Base-by-base conservation (phyloP, 2,888 invertebrate genomes). In the Barypeithes pellucidus region DNA sequence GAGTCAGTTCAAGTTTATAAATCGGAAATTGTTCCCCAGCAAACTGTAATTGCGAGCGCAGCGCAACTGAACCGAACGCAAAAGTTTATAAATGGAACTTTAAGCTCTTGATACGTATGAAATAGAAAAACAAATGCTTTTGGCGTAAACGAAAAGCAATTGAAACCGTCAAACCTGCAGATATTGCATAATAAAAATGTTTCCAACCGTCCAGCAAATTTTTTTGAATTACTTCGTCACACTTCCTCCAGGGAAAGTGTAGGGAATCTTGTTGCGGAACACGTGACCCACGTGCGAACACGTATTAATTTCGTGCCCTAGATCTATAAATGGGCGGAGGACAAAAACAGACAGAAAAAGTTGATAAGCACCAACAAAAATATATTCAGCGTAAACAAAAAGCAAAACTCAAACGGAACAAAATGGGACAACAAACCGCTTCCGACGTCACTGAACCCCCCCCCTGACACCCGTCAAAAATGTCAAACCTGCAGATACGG, bases 131-230 rank as follows among this genome's bases (percentile, higher is more conserved):
- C n/a, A n/a, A n/a, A n/a, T n/a, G n/a, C n/a, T n/a, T n/a, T n/a
- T n/a, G n/a, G n/a, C n/a, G n/a, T n/a, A n/a, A n/a, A n/a, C n/a
- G n/a, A n/a, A n/a, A n/a, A n/a, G n/a, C n/a, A n/a, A n/a, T 33
- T 7, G 5, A 7, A 39, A 39, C n/a, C 16, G 43, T 52, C 83
- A 91, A 93, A 97, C 97, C 97, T 95, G 97, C 95, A 89, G 96
- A 97, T 95, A 98, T 97, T 88, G 96, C 95, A 93, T 96, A 97
- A 92, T 96, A 98, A 93, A 98, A 98, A 89, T 96, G 96, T 88
- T 96, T 94, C 95, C 98, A 99, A 88, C 99, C 97, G 91, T 99
- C 99, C 94, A 99, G 95, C 99, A 99, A 99, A 84, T 99, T 99
- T 88, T 98, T 96, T 4, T n/a, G 12, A 98, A 84, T 98, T 94